A percentile compares a stretch with the other conserved stretches of the same genome.
phyloP scores from a whole-genome alignment of 1,140 invertebrate species.

The Drosophila tsacasi region DNA sequence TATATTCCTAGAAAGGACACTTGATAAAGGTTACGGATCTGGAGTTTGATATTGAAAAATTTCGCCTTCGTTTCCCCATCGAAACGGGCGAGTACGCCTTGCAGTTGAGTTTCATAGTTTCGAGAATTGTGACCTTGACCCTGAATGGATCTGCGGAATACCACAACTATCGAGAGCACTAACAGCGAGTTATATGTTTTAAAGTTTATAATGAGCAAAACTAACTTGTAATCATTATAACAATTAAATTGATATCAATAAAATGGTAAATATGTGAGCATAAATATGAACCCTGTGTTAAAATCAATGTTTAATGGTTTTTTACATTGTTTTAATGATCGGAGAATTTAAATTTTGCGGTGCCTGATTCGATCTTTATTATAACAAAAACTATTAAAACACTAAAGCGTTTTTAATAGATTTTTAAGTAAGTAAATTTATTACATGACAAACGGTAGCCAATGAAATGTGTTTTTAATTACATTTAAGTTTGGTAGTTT shows the following conservation, averaged over 20 bases:
- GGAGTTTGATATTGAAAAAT: slow-evolving; percentile 24
- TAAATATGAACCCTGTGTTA: neutral
- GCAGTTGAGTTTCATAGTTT: slow-evolving; percentile 20
- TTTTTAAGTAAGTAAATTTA: neutral
- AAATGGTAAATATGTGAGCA: slow-evolving; percentile 7
- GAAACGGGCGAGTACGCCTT: slow-evolving; percentile 28
- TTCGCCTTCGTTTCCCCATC: slow-evolving; percentile 25
- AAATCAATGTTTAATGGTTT: neutral
- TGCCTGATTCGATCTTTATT: neutral
- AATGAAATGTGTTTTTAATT: neutral
- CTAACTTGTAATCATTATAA: neutral
- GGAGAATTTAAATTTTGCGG: neutral
- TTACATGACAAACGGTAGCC: neutral
- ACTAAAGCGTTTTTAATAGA: neutral
- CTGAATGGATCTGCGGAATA: slow-evolving; percentile 28
- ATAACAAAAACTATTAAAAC: neutral
- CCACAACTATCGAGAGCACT: slow-evolving; percentile 21
- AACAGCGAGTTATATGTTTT: neutral
- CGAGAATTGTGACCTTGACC: slow-evolving; percentile 11
- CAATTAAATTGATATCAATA: slow-evolving; percentile 1
- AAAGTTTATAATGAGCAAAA: neutral
- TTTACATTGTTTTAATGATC: neutral
- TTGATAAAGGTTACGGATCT: slow-evolving; percentile 28
- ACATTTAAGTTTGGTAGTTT: neutral
- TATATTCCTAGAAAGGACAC: slow-evolving; percentile 24